phyloP scores from a whole-genome alignment of 2,113 vertebrate genomes.

The Silurus glanis region DNA sequence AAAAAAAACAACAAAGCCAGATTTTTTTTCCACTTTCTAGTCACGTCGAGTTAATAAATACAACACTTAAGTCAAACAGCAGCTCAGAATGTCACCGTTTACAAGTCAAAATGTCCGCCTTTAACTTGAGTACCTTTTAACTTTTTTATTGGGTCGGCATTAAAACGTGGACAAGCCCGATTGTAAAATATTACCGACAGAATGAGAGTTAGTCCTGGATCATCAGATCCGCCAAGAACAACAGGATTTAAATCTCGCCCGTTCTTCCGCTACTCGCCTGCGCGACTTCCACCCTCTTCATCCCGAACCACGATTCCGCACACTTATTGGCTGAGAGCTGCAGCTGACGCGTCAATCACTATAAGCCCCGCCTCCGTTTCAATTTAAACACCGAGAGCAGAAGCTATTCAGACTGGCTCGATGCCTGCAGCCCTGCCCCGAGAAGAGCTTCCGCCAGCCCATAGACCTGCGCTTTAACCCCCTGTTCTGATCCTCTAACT shows the following conservation, averaged over 20 bases:
- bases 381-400: slow-evolving; percentile 65
- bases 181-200: background rate
- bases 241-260: slow-evolving; percentile 38
- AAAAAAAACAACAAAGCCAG: background rate
- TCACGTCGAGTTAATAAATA: background rate
- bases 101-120: background rate
- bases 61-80: too few relatives aligned
- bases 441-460: slow-evolving; percentile 62
- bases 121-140: background rate
- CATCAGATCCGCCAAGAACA: background rate
- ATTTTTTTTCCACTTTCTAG: too few relatives aligned
- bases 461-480: slow-evolving; percentile 50
- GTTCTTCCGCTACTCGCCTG: background rate
- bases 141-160: background rate
- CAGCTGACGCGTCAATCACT: slow-evolving; percentile 31
- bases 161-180: background rate
- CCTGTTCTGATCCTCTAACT: slow-evolving; percentile 17
- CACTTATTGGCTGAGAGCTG: slow-evolving; percentile 63
- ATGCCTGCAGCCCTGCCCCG: slow-evolving; percentile 71
- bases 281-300: slow-evolving; percentile 37
- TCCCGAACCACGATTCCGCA: background rate
- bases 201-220: background rate
- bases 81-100: background rate
- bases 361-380: slow-evolving; percentile 56
- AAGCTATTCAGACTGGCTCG: slow-evolving; percentile 62